These are phyloP conservation scores for Octonoba sinensis DNA, from an alignment of 2,888 invertebrate species.

Conservation along the genomic window DNA sequence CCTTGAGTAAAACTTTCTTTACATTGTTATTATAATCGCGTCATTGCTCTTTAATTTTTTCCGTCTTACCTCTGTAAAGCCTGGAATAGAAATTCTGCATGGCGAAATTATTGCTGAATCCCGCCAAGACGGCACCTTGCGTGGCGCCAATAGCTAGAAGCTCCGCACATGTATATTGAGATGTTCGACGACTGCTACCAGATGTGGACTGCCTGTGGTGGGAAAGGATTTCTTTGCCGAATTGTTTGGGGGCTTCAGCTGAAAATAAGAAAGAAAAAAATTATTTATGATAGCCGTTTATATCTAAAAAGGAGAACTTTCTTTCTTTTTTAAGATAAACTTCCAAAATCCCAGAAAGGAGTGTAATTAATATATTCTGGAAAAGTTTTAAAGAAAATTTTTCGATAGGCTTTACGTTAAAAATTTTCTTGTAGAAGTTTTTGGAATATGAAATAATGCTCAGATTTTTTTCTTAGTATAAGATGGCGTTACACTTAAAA, in stretches of 20 bases:
- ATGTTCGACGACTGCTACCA: constrained; percentile 67
- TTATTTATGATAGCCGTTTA: too few species aligned
- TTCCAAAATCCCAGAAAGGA: too few species aligned
- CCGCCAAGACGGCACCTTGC: constrained; percentile 89
- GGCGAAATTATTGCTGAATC: constrained; percentile 73
- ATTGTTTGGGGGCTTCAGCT: constrained; percentile 4
- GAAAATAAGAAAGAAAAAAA: not conserved
- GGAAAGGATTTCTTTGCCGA: not conserved
- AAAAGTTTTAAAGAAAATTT: too few species aligned
- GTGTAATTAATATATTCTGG: too few species aligned
- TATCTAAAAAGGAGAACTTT: too few species aligned
- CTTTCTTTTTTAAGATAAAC: too few species aligned
- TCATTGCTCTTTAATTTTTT: not conserved
- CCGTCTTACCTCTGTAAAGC: constrained; percentile 33
- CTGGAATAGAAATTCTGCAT: constrained; percentile 50
- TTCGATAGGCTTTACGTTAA: too few species aligned
- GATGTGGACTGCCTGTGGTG: constrained; percentile 24
- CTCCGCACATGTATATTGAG: constrained; percentile 86
- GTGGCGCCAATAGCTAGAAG: constrained; percentile 91
- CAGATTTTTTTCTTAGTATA: too few species aligned
- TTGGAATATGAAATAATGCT: too few species aligned
- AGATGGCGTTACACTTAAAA: too few species aligned
- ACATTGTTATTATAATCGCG: constrained; percentile 5
- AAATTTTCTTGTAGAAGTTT: too few species aligned
- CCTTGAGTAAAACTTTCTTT: too few species aligned